Evolutionary conservation across 2,797 vertebrate genomes (phyloP).

Genomic region (Hippoglossus hippoglossus): DNA sequence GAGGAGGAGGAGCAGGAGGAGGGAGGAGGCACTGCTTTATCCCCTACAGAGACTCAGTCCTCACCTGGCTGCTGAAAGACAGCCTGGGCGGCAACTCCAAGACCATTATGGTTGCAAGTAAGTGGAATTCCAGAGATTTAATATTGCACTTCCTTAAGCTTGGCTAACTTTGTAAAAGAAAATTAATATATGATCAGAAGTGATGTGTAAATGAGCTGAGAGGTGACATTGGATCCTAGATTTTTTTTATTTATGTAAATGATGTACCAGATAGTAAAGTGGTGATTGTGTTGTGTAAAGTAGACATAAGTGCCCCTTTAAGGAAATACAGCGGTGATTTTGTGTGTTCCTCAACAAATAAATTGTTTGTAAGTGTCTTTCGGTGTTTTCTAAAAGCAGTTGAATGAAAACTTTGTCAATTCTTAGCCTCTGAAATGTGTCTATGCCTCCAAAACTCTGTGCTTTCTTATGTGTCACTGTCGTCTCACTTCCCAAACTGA

Average conservation of each 20-base stretch:
- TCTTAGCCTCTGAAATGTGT: too few relatives aligned
- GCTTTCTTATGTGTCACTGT: background rate
- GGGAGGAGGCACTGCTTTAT: constrained; percentile 90
- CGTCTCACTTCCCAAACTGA: too few relatives aligned
- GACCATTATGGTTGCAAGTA: constrained; percentile 99
- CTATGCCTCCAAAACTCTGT: background rate
- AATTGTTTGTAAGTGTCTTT: background rate
- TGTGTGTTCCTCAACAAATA: background rate
- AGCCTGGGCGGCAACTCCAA: constrained; percentile 98
- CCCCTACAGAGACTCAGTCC: constrained; percentile 95
- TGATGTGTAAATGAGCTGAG: too few relatives aligned
- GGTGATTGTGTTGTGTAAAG: too few relatives aligned
- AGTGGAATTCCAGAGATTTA: constrained; percentile 63
- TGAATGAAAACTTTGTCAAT: too few relatives aligned
- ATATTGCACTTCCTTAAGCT: background rate
- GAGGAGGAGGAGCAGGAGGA: constrained; percentile 60
- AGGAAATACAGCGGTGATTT: background rate
- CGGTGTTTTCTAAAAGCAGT: too few relatives aligned
- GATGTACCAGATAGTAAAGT: too few relatives aligned
- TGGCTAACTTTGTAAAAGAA: background rate
- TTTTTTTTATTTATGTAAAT: too few relatives aligned
- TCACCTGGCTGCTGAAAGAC: constrained; percentile 98
- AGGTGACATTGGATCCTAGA: too few relatives aligned
- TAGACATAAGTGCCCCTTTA: too few relatives aligned
- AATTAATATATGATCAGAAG: too few relatives aligned